Conservation (phyloP, 2,113 vertebrate species). For the Tragelaphus scriptus region DNA sequence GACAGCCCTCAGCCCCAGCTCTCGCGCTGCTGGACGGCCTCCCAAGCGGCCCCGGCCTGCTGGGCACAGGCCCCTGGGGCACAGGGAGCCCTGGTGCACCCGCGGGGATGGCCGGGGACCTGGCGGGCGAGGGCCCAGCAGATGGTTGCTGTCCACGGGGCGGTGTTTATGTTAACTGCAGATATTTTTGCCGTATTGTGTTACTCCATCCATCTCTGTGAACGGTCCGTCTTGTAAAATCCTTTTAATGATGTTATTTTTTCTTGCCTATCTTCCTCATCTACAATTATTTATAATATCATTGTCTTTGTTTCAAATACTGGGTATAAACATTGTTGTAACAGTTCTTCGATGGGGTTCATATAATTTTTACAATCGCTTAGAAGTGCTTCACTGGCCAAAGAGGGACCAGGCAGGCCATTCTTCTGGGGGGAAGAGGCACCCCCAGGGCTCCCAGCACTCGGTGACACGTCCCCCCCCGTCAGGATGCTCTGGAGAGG, state of each 20-base stretch:
- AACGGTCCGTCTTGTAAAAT: constrained; percentile 78
- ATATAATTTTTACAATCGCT: constrained; percentile 68
- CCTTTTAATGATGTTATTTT: constrained; percentile 79
- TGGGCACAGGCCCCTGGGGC: neutral
- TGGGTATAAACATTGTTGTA: constrained; percentile 73
- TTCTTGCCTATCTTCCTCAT: constrained; percentile 74
- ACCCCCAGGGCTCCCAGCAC: neutral
- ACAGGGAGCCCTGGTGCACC: neutral
- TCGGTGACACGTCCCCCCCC: neutral
- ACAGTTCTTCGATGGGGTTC: constrained; percentile 67
- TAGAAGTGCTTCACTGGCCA: constrained; percentile 59
- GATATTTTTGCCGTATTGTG: constrained; percentile 73
- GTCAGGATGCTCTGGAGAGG: neutral
- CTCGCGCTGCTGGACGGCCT: neutral
- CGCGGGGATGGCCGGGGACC: neutral
- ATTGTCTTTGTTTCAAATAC: constrained; percentile 74
- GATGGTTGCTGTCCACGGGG: constrained; percentile 75
- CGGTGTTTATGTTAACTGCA: constrained; percentile 68
- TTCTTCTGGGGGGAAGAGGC: neutral
- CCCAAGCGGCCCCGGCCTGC: neutral
- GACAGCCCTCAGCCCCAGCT: neutral
- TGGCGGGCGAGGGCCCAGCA: constrained; percentile 60
- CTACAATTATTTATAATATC: constrained; percentile 80
- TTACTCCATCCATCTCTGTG: constrained; percentile 77
- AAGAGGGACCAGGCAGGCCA: neutral